Base-by-base conservation (phyloP, 1,140 invertebrate species). In the Planococcus citri region DNA sequence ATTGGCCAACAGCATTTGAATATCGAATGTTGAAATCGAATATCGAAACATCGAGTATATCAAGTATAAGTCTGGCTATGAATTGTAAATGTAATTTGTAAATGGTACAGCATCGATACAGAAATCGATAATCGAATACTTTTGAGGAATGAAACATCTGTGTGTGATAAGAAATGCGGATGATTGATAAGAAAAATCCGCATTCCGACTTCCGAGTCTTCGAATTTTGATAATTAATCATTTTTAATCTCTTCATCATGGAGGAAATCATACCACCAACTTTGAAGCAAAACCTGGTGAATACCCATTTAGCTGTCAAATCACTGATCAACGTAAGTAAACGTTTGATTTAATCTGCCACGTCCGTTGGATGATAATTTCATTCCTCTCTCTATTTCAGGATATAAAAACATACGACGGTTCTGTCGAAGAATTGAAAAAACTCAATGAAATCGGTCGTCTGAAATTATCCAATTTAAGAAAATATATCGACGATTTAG, bases 261-360 rank as follows among this genome's bases (percentile, higher is more conserved):
- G 60, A 64, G 6, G 25, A 25, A 25, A 25, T 12, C 6, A 17
- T 64, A 24, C 60, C 60, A 4, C 1, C 4, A 4, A 9, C 21
- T 4, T 21, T 64, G 20, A 27, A 64, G 25, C 60, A 64, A 20
- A 25, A 64, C 24, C 10, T 64, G 21, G 25, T 27, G 3, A 64
- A 64, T 17, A 64, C 60, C 2, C 9, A 64, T 64, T 64, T 64
- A 64, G 10, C 25, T 64, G 24, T 64, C 12, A 64, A 64, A 64
- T 64, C 60, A 17, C 6, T 64, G 20, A 27, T 64, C 10, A 64
- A 64, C 22, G 60, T 25, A 64, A 64, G 60, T 64, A 64, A 37
- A 37, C 41, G 6, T 20, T 51, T 51, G 33, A 37, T n/a, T 33
- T 33, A 3, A 33, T 33, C 29, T 33, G 29, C 29, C 12, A 33